Conservation (phyloP, 2,888 invertebrate genomes). For the Athalia cordata region DNA sequence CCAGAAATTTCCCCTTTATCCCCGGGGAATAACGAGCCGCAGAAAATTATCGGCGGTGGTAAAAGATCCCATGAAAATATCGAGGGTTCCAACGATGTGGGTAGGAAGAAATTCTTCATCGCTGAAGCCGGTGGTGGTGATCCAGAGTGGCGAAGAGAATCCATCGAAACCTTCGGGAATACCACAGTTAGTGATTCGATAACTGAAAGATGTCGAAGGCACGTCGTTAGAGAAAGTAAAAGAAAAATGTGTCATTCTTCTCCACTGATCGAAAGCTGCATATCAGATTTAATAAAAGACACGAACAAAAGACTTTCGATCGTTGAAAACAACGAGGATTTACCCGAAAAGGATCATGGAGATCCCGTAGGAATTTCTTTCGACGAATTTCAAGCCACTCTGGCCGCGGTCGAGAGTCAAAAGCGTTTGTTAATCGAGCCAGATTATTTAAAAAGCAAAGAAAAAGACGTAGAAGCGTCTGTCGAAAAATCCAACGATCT, state of each 20-base stretch:
- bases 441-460: neutral
- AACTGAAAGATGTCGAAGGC: constrained; percentile 50
- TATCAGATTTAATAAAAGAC: constrained; percentile 49
- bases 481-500: neutral
- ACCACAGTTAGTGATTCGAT: neutral
- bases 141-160: neutral
- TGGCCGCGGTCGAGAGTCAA: neutral
- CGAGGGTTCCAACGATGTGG: constrained; percentile 12
- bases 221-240: constrained; percentile 49
- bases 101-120: constrained; percentile 43
- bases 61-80: constrained; percentile 27
- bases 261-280: constrained; percentile 53
- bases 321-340: neutral
- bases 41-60: neutral
- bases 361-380: neutral
- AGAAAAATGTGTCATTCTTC: constrained; percentile 51
- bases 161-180: constrained; percentile 7
- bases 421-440: constrained; percentile 5
- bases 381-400: neutral
- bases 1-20: neutral
- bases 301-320: constrained; percentile 2
- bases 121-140: constrained; percentile 9
- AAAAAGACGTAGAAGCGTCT: neutral
- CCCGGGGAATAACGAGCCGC: neutral
- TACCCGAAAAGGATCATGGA: too few relatives aligned